A percentile compares a stretch with the other conserved stretches of the same genome.
Conservation (phyloP, 1,140 invertebrate species). For the Schmidtea mediterranea region DNA sequence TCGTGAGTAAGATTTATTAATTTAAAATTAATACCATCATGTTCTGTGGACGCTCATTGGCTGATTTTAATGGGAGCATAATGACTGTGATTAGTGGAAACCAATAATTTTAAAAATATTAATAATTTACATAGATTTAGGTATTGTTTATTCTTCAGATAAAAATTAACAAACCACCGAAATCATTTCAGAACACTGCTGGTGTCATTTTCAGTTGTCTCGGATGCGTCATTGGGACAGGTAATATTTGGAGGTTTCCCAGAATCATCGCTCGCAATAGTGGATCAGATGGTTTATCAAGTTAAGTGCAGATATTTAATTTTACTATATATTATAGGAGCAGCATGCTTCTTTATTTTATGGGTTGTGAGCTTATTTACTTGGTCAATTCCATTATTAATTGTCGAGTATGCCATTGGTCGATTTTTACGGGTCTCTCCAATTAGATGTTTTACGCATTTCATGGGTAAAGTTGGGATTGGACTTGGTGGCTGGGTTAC, state of each 20-base stretch:
- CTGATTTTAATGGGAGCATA: too few relatives aligned
- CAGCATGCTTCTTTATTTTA: slow-evolving; percentile 16
- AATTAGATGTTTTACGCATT: slow-evolving; percentile 14
- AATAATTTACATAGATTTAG: too few relatives aligned
- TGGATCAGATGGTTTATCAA: slow-evolving; percentile 12
- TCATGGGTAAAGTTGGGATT: slow-evolving; percentile 12
- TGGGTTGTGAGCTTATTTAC: slow-evolving; percentile 18
- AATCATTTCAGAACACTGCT: slow-evolving; percentile 11
- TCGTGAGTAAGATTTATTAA: too few relatives aligned
- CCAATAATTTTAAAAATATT: too few relatives aligned
- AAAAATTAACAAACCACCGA: not conserved
- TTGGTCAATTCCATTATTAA: slow-evolving; percentile 18
- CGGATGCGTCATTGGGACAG: slow-evolving; percentile 18
- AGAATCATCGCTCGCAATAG: slow-evolving; percentile 18
- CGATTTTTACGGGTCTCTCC: slow-evolving; percentile 16
- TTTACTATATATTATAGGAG: slow-evolving; percentile 12
- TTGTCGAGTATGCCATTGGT: slow-evolving; percentile 19
- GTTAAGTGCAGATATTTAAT: not conserved
- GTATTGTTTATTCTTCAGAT: too few relatives aligned
- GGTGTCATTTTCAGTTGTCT: slow-evolving; percentile 15
- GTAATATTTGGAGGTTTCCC: slow-evolving; percentile 22
- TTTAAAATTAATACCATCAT: too few relatives aligned
- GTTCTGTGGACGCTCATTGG: too few relatives aligned
- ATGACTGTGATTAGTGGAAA: too few relatives aligned
- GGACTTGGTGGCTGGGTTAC: slow-evolving; percentile 20